phyloP scores from a whole-genome alignment of 2,888 invertebrate species.

The Unio pictorum region DNA sequence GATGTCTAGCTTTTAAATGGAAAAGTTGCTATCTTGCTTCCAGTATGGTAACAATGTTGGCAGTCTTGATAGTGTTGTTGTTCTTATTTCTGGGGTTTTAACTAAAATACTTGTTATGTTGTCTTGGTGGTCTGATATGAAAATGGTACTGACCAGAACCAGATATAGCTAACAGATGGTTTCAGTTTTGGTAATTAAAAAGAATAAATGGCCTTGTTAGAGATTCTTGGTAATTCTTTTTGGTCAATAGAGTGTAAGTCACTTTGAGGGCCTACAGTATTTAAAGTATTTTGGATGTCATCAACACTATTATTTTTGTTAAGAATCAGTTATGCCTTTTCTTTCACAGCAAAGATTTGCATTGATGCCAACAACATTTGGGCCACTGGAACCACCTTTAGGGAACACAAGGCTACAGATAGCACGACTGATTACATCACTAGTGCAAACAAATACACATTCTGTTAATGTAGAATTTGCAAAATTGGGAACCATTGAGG shows the following conservation, averaged over 20 bases:
- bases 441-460: slow-evolving; percentile 81
- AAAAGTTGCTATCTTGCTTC: too few relatives aligned
- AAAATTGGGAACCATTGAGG: slow-evolving; percentile 75
- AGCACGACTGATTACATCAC: slow-evolving; percentile 83
- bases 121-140: too few relatives aligned
- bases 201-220: slow-evolving; percentile 1
- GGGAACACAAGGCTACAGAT: slow-evolving; percentile 87
- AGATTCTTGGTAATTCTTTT: not conserved
- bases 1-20: too few relatives aligned
- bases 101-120: too few relatives aligned
- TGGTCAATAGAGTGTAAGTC: not conserved
- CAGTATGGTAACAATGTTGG: too few relatives aligned
- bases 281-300: not conserved
- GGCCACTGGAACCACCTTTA: slow-evolving; percentile 82
- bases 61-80: too few relatives aligned
- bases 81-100: too few relatives aligned
- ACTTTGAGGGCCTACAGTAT: too few relatives aligned
- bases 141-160: too few relatives aligned
- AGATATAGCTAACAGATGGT: too few relatives aligned
- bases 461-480: slow-evolving; percentile 81
- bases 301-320: not conserved
- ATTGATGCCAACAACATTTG: slow-evolving; percentile 81
- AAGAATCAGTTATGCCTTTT: slow-evolving; percentile 3
- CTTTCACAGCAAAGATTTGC: slow-evolving; percentile 70
- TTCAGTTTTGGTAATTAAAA: not conserved